Evolutionary conservation across 2,113 vertebrate genomes (phyloP), one percentile per base, ranked within the genome.

Genomic region (Ctenomys sociabilis): DNA sequence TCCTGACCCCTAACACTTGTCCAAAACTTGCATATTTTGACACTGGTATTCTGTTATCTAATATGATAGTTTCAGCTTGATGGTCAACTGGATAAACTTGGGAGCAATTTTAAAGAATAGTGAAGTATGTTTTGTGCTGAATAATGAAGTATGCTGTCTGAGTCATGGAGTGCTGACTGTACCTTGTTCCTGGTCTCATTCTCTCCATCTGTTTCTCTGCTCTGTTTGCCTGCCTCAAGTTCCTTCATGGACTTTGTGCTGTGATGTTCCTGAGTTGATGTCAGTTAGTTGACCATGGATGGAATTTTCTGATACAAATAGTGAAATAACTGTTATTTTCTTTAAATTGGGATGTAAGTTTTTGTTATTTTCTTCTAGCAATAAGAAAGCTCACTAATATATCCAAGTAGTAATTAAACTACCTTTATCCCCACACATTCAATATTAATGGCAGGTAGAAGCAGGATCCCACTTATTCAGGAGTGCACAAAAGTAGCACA

Each of bases 341-440:
- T 28, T 77, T 7, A 77, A 77, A 40, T 22, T 77, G 24, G 45
- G 5, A 77, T 28, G 12, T 30, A 40, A 45, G 68, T 72, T 72
- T 3, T 57, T 57, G 12, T 11, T 35, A 19, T 70, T n/a, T 43
- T 43, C 26, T 77, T 45, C 24, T 43, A 77, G 40, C 73, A 77
- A 45, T 28, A 28, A 45, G 40, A 45, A 45, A 45, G 40, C 19
- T 77, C 10, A 75, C 4, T 6, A 28, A 43, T 75, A 43, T 8
- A 14, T 4, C 40, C 72, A 77, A 12, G 16, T 73, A 19, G 5
- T 21, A 43, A 73, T 30, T 22, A 88, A 17, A 75, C 26, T 32
- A 17, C 10, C n/a, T 75, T 17, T 22, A 21, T 1, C 4, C 4
- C 4, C 17, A 12, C 5, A 21, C 16, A 5, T 4, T 75, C 17